A percentile compares a stretch with the other conserved stretches of the same genome.
These are phyloP conservation scores for Palythoa caribaeorum DNA, from an alignment of 92 coral and sea anemone genomes.

Conservation along the genomic window DNA sequence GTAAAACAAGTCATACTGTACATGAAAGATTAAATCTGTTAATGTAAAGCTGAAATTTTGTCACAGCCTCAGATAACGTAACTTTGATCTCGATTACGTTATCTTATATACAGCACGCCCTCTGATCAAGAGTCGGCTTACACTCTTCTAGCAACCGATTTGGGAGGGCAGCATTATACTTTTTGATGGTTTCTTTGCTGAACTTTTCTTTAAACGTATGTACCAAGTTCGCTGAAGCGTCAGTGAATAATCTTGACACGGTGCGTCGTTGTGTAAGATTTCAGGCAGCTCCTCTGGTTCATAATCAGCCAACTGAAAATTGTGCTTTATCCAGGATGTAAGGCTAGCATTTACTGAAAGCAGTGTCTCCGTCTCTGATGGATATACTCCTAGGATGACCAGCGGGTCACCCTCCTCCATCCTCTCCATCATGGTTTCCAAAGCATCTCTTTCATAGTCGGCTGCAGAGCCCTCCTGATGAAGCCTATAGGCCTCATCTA, in stretches of 20 bases:
- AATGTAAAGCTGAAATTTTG: too few species aligned
- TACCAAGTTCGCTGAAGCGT: neutral
- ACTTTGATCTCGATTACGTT: neutral
- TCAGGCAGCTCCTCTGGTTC: neutral
- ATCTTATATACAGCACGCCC: neutral
- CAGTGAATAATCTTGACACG: neutral
- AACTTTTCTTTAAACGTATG: too few species aligned
- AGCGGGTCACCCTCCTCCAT: slow-evolving; percentile 14
- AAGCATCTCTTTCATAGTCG: neutral
- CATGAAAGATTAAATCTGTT: too few species aligned
- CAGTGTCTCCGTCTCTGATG: neutral
- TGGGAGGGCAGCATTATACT: neutral
- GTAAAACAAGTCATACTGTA: too few species aligned
- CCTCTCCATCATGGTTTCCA: slow-evolving; percentile 12
- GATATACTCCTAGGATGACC: slow-evolving; percentile 9
- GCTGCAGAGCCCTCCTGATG: neutral
- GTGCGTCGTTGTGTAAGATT: neutral
- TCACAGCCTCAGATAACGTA: too few species aligned
- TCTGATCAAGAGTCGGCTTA: neutral
- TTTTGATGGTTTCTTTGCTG: neutral
- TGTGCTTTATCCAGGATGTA: neutral
- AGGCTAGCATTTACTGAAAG: neutral
- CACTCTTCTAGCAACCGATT: neutral
- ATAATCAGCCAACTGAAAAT: neutral
- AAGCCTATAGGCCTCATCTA: slow-evolving; percentile 11